Percentiles rank a stretch among this genome's conserved stretches.
These are phyloP conservation scores for Agrotis puta DNA, from an alignment of 2,888 invertebrate species.

Conservation along the genomic window DNA sequence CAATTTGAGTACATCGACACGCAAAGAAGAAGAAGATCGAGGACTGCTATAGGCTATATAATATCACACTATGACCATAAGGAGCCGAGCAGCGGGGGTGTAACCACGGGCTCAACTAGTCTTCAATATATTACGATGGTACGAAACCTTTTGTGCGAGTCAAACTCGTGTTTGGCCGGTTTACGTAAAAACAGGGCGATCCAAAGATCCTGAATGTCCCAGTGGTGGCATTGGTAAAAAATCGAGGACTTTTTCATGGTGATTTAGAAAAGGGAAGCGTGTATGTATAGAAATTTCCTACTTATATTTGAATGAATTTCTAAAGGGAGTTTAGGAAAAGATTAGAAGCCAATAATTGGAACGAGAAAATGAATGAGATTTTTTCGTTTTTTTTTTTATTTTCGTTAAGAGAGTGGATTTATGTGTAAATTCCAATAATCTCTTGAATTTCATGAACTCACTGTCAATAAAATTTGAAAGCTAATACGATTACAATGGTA, in stretches of 20 bases:
- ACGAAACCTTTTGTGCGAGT: background rate
- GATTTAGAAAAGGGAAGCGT: constrained; percentile 51
- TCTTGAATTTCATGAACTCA: too few species aligned
- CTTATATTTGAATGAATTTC: constrained; percentile 34
- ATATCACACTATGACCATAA: too few species aligned
- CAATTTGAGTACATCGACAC: too few species aligned
- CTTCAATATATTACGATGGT: too few species aligned
- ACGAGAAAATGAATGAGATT: background rate
- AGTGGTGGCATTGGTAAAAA: constrained; percentile 20
- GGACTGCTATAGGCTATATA: too few species aligned
- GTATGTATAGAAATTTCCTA: constrained; percentile 21
- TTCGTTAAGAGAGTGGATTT: background rate
- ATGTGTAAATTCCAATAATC: background rate
- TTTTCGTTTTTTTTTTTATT: constrained; percentile 4
- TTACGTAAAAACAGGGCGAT: constrained; percentile 65
- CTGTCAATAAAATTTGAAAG: too few species aligned
- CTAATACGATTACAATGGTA: too few species aligned
- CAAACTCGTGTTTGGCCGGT: background rate
- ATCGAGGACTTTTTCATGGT: constrained; percentile 44
- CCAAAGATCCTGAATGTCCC: constrained; percentile 59
- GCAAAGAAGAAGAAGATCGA: too few species aligned
- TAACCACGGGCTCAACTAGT: too few species aligned
- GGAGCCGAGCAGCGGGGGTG: too few species aligned
- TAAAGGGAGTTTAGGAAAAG: constrained; percentile 10
- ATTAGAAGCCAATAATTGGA: constrained; percentile 34